Evolutionary conservation across 2,113 vertebrate species (phyloP).

Genomic region (Gyps fulvus): DNA sequence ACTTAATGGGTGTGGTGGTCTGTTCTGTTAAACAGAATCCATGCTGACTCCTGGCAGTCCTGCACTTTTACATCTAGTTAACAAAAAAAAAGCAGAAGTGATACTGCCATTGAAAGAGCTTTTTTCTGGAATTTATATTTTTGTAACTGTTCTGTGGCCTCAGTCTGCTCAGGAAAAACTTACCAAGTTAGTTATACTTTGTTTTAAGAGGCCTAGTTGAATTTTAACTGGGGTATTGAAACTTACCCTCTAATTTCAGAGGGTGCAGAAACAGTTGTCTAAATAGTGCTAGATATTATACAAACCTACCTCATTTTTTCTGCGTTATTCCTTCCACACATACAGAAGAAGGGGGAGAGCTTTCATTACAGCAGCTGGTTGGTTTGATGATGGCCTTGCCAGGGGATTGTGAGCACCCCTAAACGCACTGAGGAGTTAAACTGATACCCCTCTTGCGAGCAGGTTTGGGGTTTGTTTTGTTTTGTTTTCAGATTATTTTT

Average conservation of each 20-base stretch:
- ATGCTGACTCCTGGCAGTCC: neutral
- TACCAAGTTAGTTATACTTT: neutral
- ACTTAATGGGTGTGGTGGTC: neutral
- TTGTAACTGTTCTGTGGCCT: neutral
- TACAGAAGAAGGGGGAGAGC: neutral
- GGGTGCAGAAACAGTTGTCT: neutral
- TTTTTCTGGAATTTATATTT: neutral
- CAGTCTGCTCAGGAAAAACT: neutral
- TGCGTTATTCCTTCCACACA: rapidly evolving
- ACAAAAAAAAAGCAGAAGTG: neutral
- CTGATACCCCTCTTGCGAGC: neutral
- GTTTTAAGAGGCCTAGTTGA: neutral
- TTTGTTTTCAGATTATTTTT: neutral
- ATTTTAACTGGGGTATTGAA: neutral
- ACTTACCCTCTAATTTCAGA: neutral
- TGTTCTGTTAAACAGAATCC: neutral
- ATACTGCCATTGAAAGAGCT: neutral
- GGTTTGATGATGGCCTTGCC: neutral
- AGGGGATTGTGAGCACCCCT: neutral
- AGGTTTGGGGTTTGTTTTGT: neutral
- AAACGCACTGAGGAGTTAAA: neutral
- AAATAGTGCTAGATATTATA: neutral
- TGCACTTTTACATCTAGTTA: neutral
- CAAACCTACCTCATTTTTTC: neutral
- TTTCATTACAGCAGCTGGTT: neutral